phyloP scores from a whole-genome alignment of 2,113 vertebrate genomes.

The Copsychus sechellarum region DNA sequence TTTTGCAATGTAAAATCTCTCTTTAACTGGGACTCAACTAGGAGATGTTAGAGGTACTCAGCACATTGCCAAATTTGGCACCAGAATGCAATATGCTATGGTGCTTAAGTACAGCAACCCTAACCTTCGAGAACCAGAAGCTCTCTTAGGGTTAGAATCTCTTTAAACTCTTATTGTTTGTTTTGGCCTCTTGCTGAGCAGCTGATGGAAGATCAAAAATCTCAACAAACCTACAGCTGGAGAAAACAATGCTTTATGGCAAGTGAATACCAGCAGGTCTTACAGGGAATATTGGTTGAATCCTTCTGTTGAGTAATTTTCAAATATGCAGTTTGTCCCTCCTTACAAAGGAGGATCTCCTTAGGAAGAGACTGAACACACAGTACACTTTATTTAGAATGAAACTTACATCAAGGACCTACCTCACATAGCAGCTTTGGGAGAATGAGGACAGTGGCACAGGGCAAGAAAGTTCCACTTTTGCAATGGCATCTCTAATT shows the following conservation, averaged over 20 bases:
- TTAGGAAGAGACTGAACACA: neutral
- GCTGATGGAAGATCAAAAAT: neutral
- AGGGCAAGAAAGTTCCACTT: neutral
- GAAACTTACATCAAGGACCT: neutral
- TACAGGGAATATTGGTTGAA: neutral
- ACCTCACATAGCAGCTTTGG: neutral
- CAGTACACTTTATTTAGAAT: neutral
- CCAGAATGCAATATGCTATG: neutral
- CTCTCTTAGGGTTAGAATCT: neutral
- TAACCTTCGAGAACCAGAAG: neutral
- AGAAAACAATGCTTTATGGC: conserved; percentile 17
- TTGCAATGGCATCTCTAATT: neutral
- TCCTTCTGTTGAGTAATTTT: neutral
- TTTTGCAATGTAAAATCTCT: neutral
- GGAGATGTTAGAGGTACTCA: neutral
- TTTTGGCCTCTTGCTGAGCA: neutral
- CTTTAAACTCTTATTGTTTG: neutral
- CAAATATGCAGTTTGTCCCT: neutral
- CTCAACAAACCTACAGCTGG: neutral
- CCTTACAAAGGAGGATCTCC: neutral
- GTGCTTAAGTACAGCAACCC: neutral
- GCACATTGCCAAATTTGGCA: neutral
- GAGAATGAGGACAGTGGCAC: neutral
- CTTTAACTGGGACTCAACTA: neutral
- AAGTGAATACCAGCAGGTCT: neutral